Evolutionary conservation across 1,140 invertebrate species (phyloP), one percentile per base, ranked within the genome.

Genomic region (Drosophila ironensis): DNA sequence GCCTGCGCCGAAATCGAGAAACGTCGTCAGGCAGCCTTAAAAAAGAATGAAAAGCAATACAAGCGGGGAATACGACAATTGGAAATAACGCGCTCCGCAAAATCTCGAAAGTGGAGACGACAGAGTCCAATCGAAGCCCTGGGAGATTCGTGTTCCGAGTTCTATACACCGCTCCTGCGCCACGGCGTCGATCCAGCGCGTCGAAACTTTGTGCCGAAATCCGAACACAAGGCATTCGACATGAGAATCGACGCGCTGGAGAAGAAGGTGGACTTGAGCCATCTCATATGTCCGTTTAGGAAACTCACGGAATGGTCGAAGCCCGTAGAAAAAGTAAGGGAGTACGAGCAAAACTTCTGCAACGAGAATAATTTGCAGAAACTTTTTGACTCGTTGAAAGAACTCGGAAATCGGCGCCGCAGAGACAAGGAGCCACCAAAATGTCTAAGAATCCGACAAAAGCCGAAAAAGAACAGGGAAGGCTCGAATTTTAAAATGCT

Each of bases 131-230:
- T 92, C 35, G 80, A 91, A 3, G 80, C 91, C n/a, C 75, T 92
- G 52, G 88, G 77, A 1, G 88, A 91, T 38, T 87, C 88, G 2
- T 89, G 87, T 27, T 93, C 91, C 0, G 91, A 93, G 41, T 89
- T 92, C 8, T 92, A 92, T 69, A 91, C 82, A 1, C 92, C 92
- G 3, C 72, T 91, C 35, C 89, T 91, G 30, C 75, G 92, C 27
- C 89, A 91, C 61, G 92, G 92, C 9, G 90, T 91, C 3, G 88
- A 92, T 88, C 91, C 91, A 1, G 89, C 89, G 41, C 88, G 90
- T n/a, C 86, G 89, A 46, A 91, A 91, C 30, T 90, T 78, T 20
- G 63, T 64, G 1, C 68, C 69, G 3, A 24, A 25, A 4, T 61
- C 52, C 2, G 66, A 35, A 9, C 74, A 53, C 2, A 88, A 80